Conservation (phyloP, 2,797 vertebrate species). For the Mormyrops boulengeri region DNA sequence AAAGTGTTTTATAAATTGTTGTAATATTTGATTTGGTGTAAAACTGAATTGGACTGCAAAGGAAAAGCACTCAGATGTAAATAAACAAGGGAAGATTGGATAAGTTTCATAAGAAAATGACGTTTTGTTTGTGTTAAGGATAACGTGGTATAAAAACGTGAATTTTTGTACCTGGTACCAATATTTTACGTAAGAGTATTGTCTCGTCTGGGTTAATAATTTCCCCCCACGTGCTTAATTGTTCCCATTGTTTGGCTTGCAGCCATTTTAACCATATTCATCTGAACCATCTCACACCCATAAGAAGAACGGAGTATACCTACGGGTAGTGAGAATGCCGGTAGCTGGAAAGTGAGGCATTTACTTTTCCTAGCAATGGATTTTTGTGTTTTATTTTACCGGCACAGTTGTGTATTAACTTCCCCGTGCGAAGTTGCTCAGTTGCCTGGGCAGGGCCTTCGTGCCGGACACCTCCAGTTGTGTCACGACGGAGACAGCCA, state of each 20-base stretch:
- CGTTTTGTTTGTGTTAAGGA: not conserved
- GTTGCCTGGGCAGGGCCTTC: not conserved
- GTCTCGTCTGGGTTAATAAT: not conserved
- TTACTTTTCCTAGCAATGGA: not conserved
- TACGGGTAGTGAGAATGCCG: not conserved
- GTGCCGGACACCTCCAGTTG: not conserved
- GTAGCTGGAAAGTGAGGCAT: not conserved
- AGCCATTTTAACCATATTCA: not conserved
- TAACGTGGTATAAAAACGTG: not conserved
- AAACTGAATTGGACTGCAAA: not conserved
- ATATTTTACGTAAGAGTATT: not conserved
- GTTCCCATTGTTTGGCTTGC: slow-evolving; percentile 9
- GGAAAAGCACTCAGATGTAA: not conserved
- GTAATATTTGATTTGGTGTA: not conserved
- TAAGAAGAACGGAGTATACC: not conserved
- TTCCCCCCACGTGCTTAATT: not conserved
- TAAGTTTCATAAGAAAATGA: not conserved
- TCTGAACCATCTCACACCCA: not conserved
- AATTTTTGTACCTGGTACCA: not conserved
- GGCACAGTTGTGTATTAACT: not conserved
- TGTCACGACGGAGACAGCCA: slow-evolving; percentile 1
- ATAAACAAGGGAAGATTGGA: not conserved
- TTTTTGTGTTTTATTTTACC: not conserved
- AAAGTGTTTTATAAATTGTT: not conserved
- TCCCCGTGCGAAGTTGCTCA: not conserved